A percentile compares a stretch with the other conserved stretches of the same genome.
Evolutionary conservation across 2,888 invertebrate genomes (phyloP).

Genomic region (Rhagonycha fulva): DNA sequence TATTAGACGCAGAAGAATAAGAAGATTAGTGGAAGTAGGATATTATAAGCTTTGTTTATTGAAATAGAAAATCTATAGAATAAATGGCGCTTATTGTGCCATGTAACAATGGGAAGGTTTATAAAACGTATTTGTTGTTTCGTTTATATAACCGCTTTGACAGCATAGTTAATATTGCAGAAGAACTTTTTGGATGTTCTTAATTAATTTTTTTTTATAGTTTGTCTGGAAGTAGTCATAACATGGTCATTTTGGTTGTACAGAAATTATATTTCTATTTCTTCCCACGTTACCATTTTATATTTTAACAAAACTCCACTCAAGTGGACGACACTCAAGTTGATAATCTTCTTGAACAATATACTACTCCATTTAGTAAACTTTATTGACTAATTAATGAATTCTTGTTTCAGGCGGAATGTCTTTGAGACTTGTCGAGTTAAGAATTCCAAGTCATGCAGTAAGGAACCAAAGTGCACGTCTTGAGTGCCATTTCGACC

Average conservation of each 20-base stretch:
- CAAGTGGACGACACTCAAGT: not conserved
- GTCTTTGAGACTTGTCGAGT: slow-evolving; percentile 70
- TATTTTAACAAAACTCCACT: not conserved
- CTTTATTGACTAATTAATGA: slow-evolving; percentile 20
- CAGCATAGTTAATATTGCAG: not conserved
- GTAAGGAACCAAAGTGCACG: slow-evolving; percentile 76
- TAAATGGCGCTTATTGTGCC: not conserved
- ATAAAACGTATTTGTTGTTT: not conserved
- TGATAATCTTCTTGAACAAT: not conserved
- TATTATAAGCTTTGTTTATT: slow-evolving; percentile 1
- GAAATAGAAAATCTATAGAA: slow-evolving; percentile 3
- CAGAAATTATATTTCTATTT: not conserved
- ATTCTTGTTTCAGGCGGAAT: slow-evolving; percentile 48
- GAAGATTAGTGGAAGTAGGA: not conserved
- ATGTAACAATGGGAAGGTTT: not conserved
- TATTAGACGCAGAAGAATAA: not conserved
- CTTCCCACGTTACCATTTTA: not conserved
- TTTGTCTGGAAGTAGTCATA: not conserved
- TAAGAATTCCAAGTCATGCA: slow-evolving; percentile 81
- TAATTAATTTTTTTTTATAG: not conserved
- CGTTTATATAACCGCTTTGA: not conserved
- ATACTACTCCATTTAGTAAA: not conserved
- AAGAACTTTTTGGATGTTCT: not conserved
- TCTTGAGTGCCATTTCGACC: slow-evolving; percentile 81
- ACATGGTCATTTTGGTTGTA: not conserved